Evolutionary conservation across 2,888 invertebrate genomes (phyloP).

Genomic region (Agonum fuliginosum): DNA sequence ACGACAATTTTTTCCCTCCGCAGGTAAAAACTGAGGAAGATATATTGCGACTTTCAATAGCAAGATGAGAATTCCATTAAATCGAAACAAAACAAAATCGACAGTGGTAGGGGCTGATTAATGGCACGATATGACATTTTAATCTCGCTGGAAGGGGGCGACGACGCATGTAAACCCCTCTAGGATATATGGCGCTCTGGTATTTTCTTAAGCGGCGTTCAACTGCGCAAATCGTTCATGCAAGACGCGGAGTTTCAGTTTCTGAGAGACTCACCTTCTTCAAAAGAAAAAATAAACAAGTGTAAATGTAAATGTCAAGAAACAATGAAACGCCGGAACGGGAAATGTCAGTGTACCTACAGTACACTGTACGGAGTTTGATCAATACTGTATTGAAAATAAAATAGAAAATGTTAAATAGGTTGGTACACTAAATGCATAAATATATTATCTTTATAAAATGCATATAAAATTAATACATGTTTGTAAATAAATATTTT

Average conservation of each 20-base stretch:
- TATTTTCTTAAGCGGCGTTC: constrained; percentile 44
- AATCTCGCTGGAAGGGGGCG: constrained; percentile 47
- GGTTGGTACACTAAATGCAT: too few relatives aligned
- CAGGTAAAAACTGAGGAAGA: constrained; percentile 58
- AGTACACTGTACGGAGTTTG: too few relatives aligned
- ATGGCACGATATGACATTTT: constrained; percentile 60
- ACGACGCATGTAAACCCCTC: constrained; percentile 52
- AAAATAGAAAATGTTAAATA: neutral
- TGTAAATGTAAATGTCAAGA: constrained; percentile 33
- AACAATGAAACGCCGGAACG: constrained; percentile 16
- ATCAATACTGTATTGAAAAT: neutral
- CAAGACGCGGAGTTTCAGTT: neutral
- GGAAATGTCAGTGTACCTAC: constrained; percentile 10
- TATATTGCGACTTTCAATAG: constrained; percentile 55
- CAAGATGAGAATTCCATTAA: constrained; percentile 57
- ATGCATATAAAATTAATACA: too few relatives aligned
- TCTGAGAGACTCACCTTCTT: constrained; percentile 11
- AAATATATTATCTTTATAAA: too few relatives aligned
- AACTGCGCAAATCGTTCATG: constrained; percentile 28
- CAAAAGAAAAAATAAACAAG: constrained; percentile 4
- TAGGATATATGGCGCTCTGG: neutral
- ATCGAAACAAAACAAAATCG: constrained; percentile 55
- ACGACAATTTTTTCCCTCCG: constrained; percentile 40
- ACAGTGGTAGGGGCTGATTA: constrained; percentile 36
- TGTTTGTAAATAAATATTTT: too few relatives aligned